A percentile compares a stretch with the other conserved stretches of the same genome.
phyloP scores from a whole-genome alignment of 2,797 vertebrate species.

The Eptatretus atami region DNA sequence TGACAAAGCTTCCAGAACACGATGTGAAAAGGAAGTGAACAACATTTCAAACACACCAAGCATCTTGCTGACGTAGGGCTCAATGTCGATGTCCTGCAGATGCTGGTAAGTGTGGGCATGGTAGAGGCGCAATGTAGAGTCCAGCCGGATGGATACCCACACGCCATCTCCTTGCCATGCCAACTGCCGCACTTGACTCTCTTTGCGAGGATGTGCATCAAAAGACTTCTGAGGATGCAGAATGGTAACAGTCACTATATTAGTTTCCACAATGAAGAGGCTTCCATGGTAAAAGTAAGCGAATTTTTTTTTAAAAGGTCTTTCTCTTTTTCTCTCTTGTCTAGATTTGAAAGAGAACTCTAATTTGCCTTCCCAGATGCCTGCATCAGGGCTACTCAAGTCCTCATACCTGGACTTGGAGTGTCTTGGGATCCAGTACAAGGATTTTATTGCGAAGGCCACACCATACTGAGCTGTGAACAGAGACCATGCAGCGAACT shows the following conservation, averaged over 20 bases:
- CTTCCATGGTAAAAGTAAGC: too few species aligned
- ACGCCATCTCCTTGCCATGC: slow-evolving; percentile 81
- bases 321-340: too few species aligned
- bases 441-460: slow-evolving; percentile 90
- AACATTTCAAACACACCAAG: slow-evolving; percentile 28
- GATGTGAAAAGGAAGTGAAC: not conserved
- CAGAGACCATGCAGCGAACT: slow-evolving; percentile 79
- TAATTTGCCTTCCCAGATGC: too few species aligned
- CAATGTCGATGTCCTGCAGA: slow-evolving; percentile 87
- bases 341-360: too few species aligned
- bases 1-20: not conserved
- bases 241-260: too few species aligned
- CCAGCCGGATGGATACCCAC: slow-evolving; percentile 87
- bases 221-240: slow-evolving; percentile 41
- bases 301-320: too few species aligned
- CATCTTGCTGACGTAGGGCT: slow-evolving; percentile 99
- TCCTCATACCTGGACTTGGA: slow-evolving; percentile 59
- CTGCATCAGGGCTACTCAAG: too few species aligned
- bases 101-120: slow-evolving; percentile 81
- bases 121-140: slow-evolving; percentile 74
- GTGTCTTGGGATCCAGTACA: slow-evolving; percentile 74
- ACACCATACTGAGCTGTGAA: slow-evolving; percentile 93
- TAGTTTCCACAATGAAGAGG: too few species aligned
- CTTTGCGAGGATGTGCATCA: slow-evolving; percentile 77
- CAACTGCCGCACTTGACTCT: slow-evolving; percentile 81